Conservation (phyloP, 2,888 invertebrate genomes). For the Vanessa cardui region DNA sequence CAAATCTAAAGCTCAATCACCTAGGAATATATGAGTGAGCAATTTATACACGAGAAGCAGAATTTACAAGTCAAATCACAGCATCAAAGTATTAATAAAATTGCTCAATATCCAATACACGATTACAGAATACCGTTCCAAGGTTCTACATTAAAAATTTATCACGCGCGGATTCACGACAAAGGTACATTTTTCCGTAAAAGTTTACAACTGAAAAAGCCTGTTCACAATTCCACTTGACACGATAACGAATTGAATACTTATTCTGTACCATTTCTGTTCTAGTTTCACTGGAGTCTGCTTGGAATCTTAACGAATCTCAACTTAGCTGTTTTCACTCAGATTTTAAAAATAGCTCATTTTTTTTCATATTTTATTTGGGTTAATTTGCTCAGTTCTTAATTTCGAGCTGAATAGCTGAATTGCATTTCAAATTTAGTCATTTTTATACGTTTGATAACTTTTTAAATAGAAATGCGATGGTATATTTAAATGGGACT, state of each 20-base stretch:
- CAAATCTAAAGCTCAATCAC: too few species aligned
- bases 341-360: conserved; percentile 2
- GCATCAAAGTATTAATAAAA: not conserved
- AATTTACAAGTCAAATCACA: too few species aligned
- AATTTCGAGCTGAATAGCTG: conserved; percentile 1
- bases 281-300: conserved; percentile 13
- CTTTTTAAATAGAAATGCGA: too few species aligned
- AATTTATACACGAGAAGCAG: too few species aligned
- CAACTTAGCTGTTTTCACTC: conserved; percentile 20
- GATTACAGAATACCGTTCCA: not conserved
- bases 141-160: conserved; percentile 34
- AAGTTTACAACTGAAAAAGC: conserved; percentile 43
- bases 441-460: not conserved
- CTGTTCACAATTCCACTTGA: conserved; percentile 46
- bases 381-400: conserved; percentile 19
- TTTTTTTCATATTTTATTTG: conserved; percentile 22
- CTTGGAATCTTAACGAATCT: conserved; percentile 30
- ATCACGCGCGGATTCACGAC: conserved; percentile 37
- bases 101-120: not conserved
- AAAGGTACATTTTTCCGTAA: conserved; percentile 42
- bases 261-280: conserved; percentile 30
- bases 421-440: not conserved
- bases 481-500: too few species aligned
- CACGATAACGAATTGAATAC: conserved; percentile 41
- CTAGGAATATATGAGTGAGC: too few species aligned